These are phyloP conservation scores for Lycopodina hypogea DNA, from an alignment of 37 sponge, comb jelly and placozoan species.

Conservation along the genomic window DNA sequence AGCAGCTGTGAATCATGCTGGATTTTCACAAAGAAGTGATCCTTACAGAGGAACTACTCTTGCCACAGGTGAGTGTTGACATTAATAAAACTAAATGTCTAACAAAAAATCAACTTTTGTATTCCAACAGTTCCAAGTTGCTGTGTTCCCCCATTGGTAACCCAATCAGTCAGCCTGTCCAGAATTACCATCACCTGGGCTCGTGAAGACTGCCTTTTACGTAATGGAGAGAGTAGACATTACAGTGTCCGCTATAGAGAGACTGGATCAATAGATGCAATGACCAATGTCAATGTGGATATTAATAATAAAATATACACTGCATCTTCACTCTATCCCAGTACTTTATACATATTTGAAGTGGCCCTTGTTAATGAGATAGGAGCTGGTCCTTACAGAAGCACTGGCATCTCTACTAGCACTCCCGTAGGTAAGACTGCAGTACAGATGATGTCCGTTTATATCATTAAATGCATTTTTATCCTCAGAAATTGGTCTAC, in stretches of 20 bases:
- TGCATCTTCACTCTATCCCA: background rate
- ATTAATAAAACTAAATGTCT: no score
- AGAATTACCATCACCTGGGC: conserved; percentile 29
- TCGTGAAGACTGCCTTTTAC: conserved; percentile 18
- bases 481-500: background rate
- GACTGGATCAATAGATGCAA: background rate
- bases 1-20: no score
- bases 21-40: no score
- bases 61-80: no score
- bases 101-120: no score
- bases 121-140: conserved; percentile 14
- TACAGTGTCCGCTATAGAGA: conserved; percentile 26
- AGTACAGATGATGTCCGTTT: background rate
- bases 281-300: background rate
- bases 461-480: background rate
- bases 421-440: background rate
- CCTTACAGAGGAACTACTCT: no score
- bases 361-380: conserved; percentile 13
- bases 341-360: conserved; percentile 9
- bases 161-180: background rate
- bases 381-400: conserved; percentile 12
- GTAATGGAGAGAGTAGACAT: conserved; percentile 30
- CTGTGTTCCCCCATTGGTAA: background rate
- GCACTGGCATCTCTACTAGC: background rate
- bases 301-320: background rate